Evolutionary conservation across 2,888 invertebrate species (phyloP), one percentile per base, ranked within the genome.

Genomic region (Diarsia dahlii): DNA sequence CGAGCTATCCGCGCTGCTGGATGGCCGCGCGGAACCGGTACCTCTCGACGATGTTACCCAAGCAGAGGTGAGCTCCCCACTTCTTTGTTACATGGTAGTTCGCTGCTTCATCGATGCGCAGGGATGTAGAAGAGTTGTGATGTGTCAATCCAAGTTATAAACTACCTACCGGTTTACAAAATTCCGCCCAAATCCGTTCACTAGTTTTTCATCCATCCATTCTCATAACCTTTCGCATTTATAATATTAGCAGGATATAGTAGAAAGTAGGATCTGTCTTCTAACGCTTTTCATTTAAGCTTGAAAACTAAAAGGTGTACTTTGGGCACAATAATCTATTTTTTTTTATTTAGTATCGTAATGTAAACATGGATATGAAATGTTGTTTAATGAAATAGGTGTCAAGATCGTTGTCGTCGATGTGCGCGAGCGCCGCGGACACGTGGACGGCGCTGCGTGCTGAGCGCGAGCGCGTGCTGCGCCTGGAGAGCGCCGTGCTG

Each of bases 361-460:
- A 20, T 65, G 23, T 34, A 58, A 28, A 28, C 2, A 2, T 28
- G 28, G 58, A 9, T 28, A 18, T 28, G 60, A 60, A 60, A 18
- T 23, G 4, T 18, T 34, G 60, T 34, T 18, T 34, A 67, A 67
- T 86, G 50, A 13, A 72, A 66, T 86, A 96, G 96, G 82, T 94
- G 20, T 90, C 94, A 5, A 90, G 93, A 70, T 95, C 95, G 2
- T 82, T 96, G 77, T 92, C 95, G 48, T 92, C 93, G 4, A 85
- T 95, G 60, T 95, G 95, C 80, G 91, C 92, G 5, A 90, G 86
- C 78, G 92, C 94, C n/a, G 93, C 93, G 4, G 94, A 95, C 28
- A 95, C 95, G 8, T 96, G 96, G 95, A 91, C 94, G 0, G 95
- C 96, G 2, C 81, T 96, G 71, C 91, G 94, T 0, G 91, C 92